phyloP scores from a whole-genome alignment of 2,888 invertebrate genomes.

The Cantharis rufa region DNA sequence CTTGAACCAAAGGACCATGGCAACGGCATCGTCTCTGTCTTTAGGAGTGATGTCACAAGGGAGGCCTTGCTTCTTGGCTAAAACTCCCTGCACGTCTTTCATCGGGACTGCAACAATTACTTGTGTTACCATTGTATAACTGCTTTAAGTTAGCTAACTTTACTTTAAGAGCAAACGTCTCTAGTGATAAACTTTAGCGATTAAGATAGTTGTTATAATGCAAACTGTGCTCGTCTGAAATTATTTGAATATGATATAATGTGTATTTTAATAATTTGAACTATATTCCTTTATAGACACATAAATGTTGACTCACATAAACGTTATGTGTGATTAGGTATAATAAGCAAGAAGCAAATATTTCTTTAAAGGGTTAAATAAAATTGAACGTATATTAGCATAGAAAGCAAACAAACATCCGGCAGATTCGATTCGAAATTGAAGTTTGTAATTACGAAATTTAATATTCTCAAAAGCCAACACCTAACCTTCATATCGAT shows the following conservation, averaged over 20 bases:
- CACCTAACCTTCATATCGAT: slow-evolving; percentile 49
- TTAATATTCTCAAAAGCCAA: slow-evolving; percentile 46
- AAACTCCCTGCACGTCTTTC: slow-evolving; percentile 78
- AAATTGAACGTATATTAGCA: slow-evolving; percentile 30
- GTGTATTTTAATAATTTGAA: slow-evolving; percentile 13
- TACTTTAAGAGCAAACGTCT: slow-evolving; percentile 35
- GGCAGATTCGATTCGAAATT: slow-evolving; percentile 41
- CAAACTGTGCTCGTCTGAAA: slow-evolving; percentile 18
- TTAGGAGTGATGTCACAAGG: slow-evolving; percentile 86
- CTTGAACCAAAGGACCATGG: slow-evolving; percentile 90
- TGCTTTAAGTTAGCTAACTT: slow-evolving; percentile 45
- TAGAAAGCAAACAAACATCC: slow-evolving; percentile 43
- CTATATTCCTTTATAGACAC: slow-evolving; percentile 5
- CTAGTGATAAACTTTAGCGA: slow-evolving; percentile 39
- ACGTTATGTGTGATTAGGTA: slow-evolving; percentile 4
- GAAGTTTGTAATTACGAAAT: slow-evolving; percentile 46
- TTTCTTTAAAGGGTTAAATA: slow-evolving; percentile 26
- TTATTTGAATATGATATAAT: slow-evolving; percentile 26
- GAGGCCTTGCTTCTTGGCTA: slow-evolving; percentile 79
- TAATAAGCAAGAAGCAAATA: slow-evolving; percentile 20
- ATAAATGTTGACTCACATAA: slow-evolving; percentile 11
- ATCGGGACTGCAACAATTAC: slow-evolving; percentile 70
- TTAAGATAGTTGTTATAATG: slow-evolving; percentile 38
- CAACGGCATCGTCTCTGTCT: slow-evolving; percentile 78
- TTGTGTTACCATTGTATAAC: slow-evolving; percentile 45